Evolutionary conservation across 1,140 invertebrate species (phyloP).

Genomic region (Scylla paramamosain): DNA sequence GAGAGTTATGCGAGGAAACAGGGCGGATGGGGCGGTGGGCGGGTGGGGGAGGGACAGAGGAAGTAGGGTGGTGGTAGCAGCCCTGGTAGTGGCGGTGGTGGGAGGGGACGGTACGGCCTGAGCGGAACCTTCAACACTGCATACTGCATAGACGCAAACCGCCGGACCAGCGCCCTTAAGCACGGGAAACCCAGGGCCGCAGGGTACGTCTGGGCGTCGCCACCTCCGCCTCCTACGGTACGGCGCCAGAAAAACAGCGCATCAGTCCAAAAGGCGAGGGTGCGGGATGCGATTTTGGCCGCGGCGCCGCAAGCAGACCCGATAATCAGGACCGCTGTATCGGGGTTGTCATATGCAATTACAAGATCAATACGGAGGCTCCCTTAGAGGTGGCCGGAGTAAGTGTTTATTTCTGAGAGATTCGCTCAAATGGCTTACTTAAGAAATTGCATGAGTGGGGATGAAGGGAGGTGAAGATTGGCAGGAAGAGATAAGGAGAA

Average conservation of each 20-base stretch:
- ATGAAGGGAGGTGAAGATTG: background rate
- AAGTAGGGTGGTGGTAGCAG: too few relatives aligned
- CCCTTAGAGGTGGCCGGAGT: slow-evolving; percentile 46
- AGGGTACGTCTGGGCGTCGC: background rate
- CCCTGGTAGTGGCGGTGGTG: background rate
- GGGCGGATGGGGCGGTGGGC: background rate
- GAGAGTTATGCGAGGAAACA: background rate
- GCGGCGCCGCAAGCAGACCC: background rate
- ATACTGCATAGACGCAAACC: slow-evolving; percentile 35
- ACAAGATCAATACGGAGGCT: slow-evolving; percentile 62
- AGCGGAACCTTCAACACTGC: slow-evolving; percentile 30
- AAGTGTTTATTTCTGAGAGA: slow-evolving; percentile 60
- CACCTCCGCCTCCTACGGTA: slow-evolving; percentile 7
- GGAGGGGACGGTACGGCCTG: background rate
- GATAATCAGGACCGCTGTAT: slow-evolving; percentile 23
- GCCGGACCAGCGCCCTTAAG: background rate
- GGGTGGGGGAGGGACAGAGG: background rate
- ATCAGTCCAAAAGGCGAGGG: background rate
- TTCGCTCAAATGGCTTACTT: slow-evolving; percentile 40
- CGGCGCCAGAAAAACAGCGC: background rate
- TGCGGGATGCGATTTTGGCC: background rate
- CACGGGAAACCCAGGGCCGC: background rate
- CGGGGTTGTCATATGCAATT: slow-evolving; percentile 52
- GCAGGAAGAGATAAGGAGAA: background rate
- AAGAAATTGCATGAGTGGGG: slow-evolving; percentile 18